A percentile compares a stretch with the other conserved stretches of the same genome.
Evolutionary conservation across 2,113 vertebrate species (phyloP).

Genomic region (Rhabdornis inornatus): DNA sequence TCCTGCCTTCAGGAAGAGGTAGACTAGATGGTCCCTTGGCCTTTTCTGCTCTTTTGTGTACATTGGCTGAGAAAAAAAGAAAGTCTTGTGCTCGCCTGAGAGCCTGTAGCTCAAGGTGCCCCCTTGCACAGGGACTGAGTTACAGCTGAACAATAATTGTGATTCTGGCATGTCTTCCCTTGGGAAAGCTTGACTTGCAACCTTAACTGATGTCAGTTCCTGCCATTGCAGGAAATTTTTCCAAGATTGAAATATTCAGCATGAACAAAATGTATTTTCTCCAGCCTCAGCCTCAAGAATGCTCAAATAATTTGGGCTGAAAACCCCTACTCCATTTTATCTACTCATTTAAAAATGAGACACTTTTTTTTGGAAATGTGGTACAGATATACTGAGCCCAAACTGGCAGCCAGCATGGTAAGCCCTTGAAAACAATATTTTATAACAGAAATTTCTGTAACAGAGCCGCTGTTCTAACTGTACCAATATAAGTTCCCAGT

Average conservation of each 20-base stretch:
- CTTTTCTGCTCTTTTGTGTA: neutral
- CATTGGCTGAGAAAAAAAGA: neutral
- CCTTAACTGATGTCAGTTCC: neutral
- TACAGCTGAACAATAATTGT: neutral
- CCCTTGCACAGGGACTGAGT: neutral
- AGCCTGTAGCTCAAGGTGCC: fast-evolving
- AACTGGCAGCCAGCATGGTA: neutral
- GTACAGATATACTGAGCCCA: neutral
- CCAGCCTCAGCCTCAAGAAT: neutral
- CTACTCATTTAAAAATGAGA: neutral
- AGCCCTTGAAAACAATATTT: neutral
- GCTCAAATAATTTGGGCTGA: neutral
- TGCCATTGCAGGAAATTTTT: neutral
- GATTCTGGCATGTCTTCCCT: neutral
- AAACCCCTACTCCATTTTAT: neutral
- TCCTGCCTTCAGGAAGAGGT: neutral
- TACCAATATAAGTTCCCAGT: neutral
- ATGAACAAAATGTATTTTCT: neutral
- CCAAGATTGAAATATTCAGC: neutral
- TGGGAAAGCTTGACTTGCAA: neutral
- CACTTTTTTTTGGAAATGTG: neutral
- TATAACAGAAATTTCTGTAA: neutral
- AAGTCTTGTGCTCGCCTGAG: neutral
- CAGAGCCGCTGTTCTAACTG: neutral
- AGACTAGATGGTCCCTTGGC: neutral